These are phyloP conservation scores for Empidonax alnorum DNA, from an alignment of 2,113 vertebrate genomes.

Conservation along the genomic window DNA sequence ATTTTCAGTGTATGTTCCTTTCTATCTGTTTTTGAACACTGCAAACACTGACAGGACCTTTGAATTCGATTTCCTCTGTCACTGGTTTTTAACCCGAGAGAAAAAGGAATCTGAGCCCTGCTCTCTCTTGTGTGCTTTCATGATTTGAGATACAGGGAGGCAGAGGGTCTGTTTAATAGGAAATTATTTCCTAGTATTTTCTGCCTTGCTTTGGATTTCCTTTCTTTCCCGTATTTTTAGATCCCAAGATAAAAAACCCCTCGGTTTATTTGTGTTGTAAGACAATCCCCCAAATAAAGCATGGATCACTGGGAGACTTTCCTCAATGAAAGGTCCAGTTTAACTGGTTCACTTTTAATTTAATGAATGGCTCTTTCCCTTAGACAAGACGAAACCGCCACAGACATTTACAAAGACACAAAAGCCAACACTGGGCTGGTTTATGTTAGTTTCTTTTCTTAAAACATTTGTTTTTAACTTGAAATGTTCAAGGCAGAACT, in stretches of 20 bases:
- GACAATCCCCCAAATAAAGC: constrained; percentile 73
- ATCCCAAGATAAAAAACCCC: constrained; percentile 56
- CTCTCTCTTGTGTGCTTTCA: background rate
- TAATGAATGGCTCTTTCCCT: constrained; percentile 70
- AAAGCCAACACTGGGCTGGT: constrained; percentile 63
- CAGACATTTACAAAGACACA: constrained; percentile 71
- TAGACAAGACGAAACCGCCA: constrained; percentile 49
- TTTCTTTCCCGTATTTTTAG: constrained; percentile 78
- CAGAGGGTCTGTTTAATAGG: constrained; percentile 47
- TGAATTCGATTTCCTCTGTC: constrained; percentile 52
- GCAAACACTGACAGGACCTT: constrained; percentile 6
- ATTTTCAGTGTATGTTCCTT: background rate
- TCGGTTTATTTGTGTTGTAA: constrained; percentile 75
- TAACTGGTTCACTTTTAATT: constrained; percentile 69
- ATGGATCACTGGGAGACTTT: constrained; percentile 73
- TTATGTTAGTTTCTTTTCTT: constrained; percentile 68
- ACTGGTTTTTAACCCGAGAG: constrained; percentile 56
- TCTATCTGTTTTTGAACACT: background rate
- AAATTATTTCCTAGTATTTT: constrained; percentile 70
- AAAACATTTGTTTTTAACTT: constrained; percentile 73
- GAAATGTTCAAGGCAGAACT: constrained; percentile 55
- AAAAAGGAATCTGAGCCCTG: constrained; percentile 29
- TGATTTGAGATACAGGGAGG: constrained; percentile 1
- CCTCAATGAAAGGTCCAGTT: constrained; percentile 71
- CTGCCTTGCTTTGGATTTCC: constrained; percentile 63